Base-by-base conservation (phyloP, 92 coral and sea anemone species). In the Siderastrea radians region DNA sequence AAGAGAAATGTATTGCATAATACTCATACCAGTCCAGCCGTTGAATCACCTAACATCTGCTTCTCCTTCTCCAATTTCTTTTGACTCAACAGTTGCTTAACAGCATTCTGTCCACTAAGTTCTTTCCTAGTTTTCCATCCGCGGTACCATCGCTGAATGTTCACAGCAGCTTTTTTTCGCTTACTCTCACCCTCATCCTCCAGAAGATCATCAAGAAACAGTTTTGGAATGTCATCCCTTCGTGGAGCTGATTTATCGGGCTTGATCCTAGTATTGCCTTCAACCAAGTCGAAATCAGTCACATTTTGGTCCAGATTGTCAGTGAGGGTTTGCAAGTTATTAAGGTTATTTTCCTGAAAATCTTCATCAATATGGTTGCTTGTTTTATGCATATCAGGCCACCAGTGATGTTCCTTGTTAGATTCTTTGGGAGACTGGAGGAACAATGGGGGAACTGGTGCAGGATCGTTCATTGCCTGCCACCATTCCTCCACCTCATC, bases 61-160 rank as follows among this genome's bases (percentile, higher is more conserved):
- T 90, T 90, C 78, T 94, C 94, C 81, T 89, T 92, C 38, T 92
- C 92, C 52, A 57, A 81, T 89, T 94, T 96, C 88, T 88, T 95
- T 45, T 95, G 92, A 43, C 78, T 83, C 49, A 97, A 63, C 4
- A 95, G 78, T 55, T 90, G 88, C 70, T 91, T 96, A 3, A 97
- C 94, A 45, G 96, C 97, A 49, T 87, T 91, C 59, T 82, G 86
- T 38, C 98, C 94, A 2, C 59, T 45, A 11, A 63, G 91, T 8
- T 81, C 80, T 19, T 86, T 79, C 76, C 99, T 83, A 3, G 91
- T 87, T 68, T 81, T 86, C 93, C 96, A 97, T 3, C 99, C 98
- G 65, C 99, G 91, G 43, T 77, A 93, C 91, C 95, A 92, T 69
- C 92, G 92, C 85, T 97, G 99, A 81, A 97, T 97, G 65, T 88